These are phyloP conservation scores for Malthinus flaveolus DNA, from an alignment of 2,888 invertebrate genomes.

Conservation along the genomic window DNA sequence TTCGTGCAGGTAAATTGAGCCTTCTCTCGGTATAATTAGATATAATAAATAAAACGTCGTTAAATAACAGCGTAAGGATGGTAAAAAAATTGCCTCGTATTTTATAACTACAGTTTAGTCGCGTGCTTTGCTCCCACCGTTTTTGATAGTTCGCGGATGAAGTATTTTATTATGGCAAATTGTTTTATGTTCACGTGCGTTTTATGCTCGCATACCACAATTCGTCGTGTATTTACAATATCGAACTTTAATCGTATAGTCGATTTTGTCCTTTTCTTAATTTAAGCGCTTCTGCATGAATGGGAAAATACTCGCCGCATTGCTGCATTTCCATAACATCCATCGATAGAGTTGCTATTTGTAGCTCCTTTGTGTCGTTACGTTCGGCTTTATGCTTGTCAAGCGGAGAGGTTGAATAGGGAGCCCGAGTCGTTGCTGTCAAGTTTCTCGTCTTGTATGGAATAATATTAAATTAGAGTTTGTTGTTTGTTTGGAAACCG, in stretches of 20 bases:
- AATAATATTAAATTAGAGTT: slow-evolving; percentile 2
- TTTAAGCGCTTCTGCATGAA: not conserved
- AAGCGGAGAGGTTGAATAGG: slow-evolving; percentile 8
- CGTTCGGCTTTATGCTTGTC: slow-evolving; percentile 18
- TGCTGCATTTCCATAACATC: not conserved
- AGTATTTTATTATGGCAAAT: slow-evolving; percentile 19
- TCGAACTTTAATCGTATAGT: slow-evolving; percentile 14
- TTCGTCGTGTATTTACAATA: slow-evolving; percentile 12
- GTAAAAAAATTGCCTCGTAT: slow-evolving; percentile 20
- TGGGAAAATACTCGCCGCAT: too few species aligned
- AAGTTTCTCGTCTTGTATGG: slow-evolving; percentile 5
- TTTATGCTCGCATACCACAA: slow-evolving; percentile 14
- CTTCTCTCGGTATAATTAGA: slow-evolving; percentile 15
- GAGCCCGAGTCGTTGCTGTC: slow-evolving; percentile 1
- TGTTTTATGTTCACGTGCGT: slow-evolving; percentile 21
- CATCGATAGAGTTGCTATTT: slow-evolving; percentile 18
- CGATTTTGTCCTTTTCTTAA: slow-evolving; percentile 1
- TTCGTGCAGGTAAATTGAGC: slow-evolving; percentile 12
- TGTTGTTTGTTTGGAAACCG: not conserved
- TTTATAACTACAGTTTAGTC: slow-evolving; percentile 22
- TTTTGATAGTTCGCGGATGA: slow-evolving; percentile 26
- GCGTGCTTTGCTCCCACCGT: slow-evolving; percentile 23
- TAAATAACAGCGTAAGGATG: slow-evolving; percentile 16
- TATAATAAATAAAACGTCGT: slow-evolving; percentile 22
- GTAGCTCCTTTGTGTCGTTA: slow-evolving; percentile 18